A percentile compares a stretch with the other conserved stretches of the same genome.
Evolutionary conservation across 2,113 vertebrate species (phyloP).

Genomic region (Eurypyga helias): DNA sequence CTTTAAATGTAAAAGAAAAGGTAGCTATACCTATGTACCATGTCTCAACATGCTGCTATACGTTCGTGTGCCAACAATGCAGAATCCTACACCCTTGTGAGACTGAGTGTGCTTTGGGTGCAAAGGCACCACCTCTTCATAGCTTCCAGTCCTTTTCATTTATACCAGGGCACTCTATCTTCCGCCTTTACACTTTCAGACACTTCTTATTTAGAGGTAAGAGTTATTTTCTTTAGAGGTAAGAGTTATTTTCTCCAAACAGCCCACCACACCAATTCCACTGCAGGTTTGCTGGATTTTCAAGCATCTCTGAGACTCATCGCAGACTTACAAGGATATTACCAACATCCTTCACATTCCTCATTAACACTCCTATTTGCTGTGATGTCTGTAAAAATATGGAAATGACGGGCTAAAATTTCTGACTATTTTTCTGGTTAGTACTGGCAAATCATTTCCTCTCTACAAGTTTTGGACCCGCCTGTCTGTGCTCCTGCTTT

Average conservation of each 20-base stretch:
- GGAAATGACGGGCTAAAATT: conserved; percentile 4
- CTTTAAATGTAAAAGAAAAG: neutral
- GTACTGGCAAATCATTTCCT: neutral
- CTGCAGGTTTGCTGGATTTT: neutral
- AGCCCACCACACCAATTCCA: neutral
- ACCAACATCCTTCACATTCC: neutral
- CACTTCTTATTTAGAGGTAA: neutral
- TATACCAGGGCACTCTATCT: neutral
- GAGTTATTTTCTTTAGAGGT: neutral
- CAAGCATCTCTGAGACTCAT: neutral
- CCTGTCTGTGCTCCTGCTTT: neutral
- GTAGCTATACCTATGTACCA: neutral
- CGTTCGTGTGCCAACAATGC: neutral
- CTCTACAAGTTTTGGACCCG: neutral
- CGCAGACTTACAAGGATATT: neutral
- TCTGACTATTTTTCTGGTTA: conserved; percentile 12
- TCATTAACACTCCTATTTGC: neutral
- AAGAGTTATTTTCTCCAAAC: neutral
- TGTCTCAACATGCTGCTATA: neutral
- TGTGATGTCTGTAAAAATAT: neutral
- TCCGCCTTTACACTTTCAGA: neutral
- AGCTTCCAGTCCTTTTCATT: neutral
- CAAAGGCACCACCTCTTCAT: neutral
- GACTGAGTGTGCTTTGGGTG: neutral
- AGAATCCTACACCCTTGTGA: neutral